Conservation (phyloP, 2,888 invertebrate genomes). For the Dryococelus australis region DNA sequence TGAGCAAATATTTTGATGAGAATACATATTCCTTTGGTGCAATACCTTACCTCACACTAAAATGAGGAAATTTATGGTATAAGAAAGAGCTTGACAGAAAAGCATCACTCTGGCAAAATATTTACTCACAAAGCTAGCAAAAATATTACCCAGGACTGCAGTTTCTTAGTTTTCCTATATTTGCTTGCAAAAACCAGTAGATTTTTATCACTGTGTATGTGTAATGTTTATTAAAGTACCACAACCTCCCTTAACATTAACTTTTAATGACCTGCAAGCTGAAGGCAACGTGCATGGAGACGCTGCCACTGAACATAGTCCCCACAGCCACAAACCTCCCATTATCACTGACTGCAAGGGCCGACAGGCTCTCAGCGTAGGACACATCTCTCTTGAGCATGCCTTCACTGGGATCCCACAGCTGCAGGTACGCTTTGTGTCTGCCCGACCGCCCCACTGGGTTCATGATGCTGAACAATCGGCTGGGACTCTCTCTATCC, state of each 20-base stretch:
- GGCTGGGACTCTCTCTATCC: conserved; percentile 67
- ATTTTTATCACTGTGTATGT: no score
- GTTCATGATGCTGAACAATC: conserved; percentile 83
- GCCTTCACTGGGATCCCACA: conserved; percentile 77
- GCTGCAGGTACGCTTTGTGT: conserved; percentile 77
- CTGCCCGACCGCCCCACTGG: conserved; percentile 76
- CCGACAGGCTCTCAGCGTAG: conserved; percentile 80
- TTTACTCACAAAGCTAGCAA: no score
- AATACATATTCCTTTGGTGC: no score
- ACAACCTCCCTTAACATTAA: neutral
- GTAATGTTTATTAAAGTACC: no score
- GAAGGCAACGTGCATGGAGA: conserved; percentile 89
- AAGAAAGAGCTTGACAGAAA: no score
- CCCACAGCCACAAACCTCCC: conserved; percentile 92
- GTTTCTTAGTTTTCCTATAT: no score
- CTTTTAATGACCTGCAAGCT: conserved; percentile 76
- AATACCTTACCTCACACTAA: no score
- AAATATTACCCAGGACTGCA: no score
- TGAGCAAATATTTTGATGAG: no score
- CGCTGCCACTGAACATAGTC: conserved; percentile 92
- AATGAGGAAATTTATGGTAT: no score
- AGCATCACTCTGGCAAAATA: no score
- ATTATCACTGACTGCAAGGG: conserved; percentile 88
- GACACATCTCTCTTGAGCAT: conserved; percentile 64
- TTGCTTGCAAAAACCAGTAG: no score